These are phyloP conservation scores for Gnathonemus longibarbis DNA, from an alignment of 2,113 vertebrate species.

Conservation along the genomic window DNA sequence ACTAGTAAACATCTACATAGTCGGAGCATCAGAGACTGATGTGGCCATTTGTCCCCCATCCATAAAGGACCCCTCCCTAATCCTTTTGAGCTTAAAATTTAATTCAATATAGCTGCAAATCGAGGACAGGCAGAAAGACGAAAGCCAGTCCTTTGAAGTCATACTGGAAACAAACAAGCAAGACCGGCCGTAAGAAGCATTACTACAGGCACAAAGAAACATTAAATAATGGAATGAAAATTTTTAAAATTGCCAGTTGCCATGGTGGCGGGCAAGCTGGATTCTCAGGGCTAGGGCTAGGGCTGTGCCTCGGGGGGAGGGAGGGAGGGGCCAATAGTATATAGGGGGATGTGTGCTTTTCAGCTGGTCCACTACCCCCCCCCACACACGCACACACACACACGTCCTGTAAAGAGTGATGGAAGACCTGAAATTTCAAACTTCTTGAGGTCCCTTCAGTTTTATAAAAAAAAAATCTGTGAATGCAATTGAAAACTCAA, in stretches of 20 bases:
- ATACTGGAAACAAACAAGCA: background rate
- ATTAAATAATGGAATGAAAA: constrained; percentile 4
- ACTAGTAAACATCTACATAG: background rate
- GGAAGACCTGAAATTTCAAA: background rate
- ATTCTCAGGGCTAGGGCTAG: too few species aligned
- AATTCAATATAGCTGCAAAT: background rate
- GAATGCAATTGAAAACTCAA: background rate
- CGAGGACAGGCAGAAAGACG: background rate
- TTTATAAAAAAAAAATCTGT: background rate
- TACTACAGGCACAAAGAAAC: background rate
- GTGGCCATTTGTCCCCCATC: background rate
- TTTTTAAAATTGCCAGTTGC: background rate
- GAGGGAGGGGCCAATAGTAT: background rate
- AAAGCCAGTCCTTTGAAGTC: background rate
- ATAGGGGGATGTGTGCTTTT: background rate
- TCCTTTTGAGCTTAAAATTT: background rate
- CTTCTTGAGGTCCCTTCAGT: background rate
- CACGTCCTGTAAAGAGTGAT: background rate
- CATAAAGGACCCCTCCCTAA: background rate
- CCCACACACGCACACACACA: background rate
- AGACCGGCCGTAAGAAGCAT: background rate
- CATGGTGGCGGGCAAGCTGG: background rate
- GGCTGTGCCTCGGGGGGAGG: background rate
- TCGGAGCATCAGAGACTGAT: background rate
- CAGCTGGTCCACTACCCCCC: background rate